Evolutionary conservation across 2,113 vertebrate species (phyloP), one percentile per base, ranked within the genome.

Genomic region (Tyto alba): DNA sequence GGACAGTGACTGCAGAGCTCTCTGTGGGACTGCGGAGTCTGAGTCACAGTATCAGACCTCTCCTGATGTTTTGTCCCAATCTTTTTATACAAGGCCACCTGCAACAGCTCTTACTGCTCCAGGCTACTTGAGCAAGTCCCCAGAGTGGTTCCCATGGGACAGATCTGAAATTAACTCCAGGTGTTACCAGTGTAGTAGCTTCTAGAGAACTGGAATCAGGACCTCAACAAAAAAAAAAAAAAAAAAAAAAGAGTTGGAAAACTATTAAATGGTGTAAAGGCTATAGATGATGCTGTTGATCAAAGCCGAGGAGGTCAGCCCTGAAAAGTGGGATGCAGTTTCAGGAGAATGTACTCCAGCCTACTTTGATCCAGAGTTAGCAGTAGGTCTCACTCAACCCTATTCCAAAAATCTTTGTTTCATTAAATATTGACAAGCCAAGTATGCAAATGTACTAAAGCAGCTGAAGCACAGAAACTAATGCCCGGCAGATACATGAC

Each of bases 401-500:
- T 57, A 15, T n/a, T 59, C 10, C 85, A 91, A 96, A 96, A 69
- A 55, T 56, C 52, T 47, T 48, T 18, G 11, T n/a, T 81, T 34
- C 29, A 60, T 48, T 92, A 75, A 71, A 60, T 32, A 56, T 29
- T 52, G 32, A 55, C n/a, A 63, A 56, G 71, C 12, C 34, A 55
- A 78, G 74, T 14, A 63, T 22, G 4, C 8, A 4, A 68, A 45
- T 17, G 32, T 13, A 25, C 21, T 23, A 57, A 32, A 57, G 55
- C 55, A 86, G 29, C 0, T 72, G 62, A 75, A 88, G 41, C 1
- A 2, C 67, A 82, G 53, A 18, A n/a, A 13, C 11, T 4, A 7
- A 60, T 26, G 36, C 2, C 0, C 0, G 1, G 56, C 5, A 0
- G 52, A 40, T 68, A 11, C 5, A 36, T 47, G 66, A 72, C 57